Percentiles rank a stretch among this genome's conserved stretches.
Conservation (phyloP, 2,113 vertebrate species). For the Alethe castanea region DNA sequence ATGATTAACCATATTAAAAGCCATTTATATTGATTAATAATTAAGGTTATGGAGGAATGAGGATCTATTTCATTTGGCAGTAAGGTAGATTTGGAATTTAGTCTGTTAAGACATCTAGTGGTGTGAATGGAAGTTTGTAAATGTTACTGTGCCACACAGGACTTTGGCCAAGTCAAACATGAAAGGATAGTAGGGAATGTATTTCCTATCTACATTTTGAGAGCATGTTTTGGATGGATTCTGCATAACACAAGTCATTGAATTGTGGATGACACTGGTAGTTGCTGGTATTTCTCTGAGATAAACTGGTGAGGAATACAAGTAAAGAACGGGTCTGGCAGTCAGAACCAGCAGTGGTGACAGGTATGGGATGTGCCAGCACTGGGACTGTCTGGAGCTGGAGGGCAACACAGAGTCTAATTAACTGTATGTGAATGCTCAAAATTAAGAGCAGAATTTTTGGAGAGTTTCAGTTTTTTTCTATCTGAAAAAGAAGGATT, state of each 20-base stretch:
- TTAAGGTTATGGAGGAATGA: neutral
- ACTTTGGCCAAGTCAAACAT: neutral
- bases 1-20: neutral
- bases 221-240: neutral
- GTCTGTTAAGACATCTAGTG: neutral
- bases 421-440: neutral
- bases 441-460: neutral
- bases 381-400: neutral
- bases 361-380: neutral
- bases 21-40: neutral
- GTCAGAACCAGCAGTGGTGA: neutral
- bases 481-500: neutral
- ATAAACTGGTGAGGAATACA: neutral
- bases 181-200: neutral
- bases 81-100: neutral
- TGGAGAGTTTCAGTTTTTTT: neutral
- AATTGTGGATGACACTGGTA: neutral
- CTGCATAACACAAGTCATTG: neutral
- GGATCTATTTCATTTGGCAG: neutral
- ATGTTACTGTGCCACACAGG: neutral
- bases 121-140: neutral
- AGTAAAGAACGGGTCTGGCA: neutral
- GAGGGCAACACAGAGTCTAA: neutral
- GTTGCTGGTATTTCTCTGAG: neutral
- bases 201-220: accelerated